phyloP scores from a whole-genome alignment of 2,113 vertebrate species.

The Macroglossus sobrinus region DNA sequence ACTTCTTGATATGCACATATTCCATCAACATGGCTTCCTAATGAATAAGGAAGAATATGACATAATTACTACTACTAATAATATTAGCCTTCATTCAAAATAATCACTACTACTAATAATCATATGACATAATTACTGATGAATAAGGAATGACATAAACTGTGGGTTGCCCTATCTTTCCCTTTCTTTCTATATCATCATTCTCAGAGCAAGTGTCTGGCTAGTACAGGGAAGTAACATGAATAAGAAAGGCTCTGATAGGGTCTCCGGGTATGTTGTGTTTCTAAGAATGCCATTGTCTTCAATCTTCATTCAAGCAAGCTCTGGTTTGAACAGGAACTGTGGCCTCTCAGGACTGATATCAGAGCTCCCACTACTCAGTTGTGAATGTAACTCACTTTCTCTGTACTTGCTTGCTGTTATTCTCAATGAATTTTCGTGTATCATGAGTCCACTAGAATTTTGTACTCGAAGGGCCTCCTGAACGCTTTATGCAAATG shows the following conservation, averaged over 20 bases:
- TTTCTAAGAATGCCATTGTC: neutral
- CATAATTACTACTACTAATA: neutral
- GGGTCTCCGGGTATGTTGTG: neutral
- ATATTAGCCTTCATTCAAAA: neutral
- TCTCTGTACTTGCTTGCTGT: neutral
- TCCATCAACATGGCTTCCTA: neutral
- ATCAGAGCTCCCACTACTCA: neutral
- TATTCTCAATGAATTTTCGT: neutral
- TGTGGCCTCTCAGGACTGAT: too few relatives aligned
- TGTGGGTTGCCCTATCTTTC: neutral
- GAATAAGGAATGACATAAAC: neutral
- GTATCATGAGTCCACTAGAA: neutral
- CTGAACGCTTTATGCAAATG: neutral
- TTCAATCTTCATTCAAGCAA: neutral
- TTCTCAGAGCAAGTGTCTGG: neutral
- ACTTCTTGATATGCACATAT: neutral
- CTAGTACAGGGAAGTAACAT: neutral
- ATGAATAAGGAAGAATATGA: neutral
- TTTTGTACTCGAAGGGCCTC: neutral
- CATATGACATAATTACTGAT: neutral
- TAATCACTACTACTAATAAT: neutral
- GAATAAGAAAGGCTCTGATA: neutral
- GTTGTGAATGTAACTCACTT: neutral
- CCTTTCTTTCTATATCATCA: neutral
- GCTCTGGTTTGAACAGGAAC: neutral